Base-by-base conservation (phyloP, 2,888 invertebrate species). In the Arrhopalites spinosus region DNA sequence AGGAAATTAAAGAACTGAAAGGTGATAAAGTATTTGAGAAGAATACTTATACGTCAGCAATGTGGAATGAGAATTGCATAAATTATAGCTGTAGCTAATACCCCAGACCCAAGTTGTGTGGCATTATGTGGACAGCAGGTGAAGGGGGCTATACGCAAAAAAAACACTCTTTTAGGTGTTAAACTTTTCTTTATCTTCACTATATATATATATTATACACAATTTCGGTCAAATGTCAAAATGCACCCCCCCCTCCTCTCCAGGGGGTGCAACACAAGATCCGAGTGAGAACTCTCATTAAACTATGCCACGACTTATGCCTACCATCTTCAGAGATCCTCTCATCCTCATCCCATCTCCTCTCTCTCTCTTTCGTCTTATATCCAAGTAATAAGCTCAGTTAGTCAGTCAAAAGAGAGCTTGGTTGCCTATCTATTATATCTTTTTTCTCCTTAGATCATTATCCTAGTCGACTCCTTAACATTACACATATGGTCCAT, bases 151-250 rank as follows among this genome's bases (percentile, higher is more conserved):
- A 61, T 50, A 27, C 63, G 50, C 63, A 72, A 77, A 76, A 79
- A 80, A 78, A 75, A 76, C 77, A 76, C 66, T 69, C 78, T 77
- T 77, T 80, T 80, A 81, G 81, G 81, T 81, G 81, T 82, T 81
- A n/a, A n/a, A n/a, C n/a, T n/a, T n/a, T n/a, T n/a, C n/a, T n/a
- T n/a, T n/a, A n/a, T n/a, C n/a, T n/a, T n/a, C n/a, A n/a, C 81
- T 81, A 78, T 79, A 81, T 78, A 81, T 78, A 73, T 80, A 79
- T n/a, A n/a, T n/a, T n/a, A n/a, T n/a, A n/a, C n/a, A 81, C 82
- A 80, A 82, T 79, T 82, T 80, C 79, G 81, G 81, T 82, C 82
- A 81, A 82, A 80, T 79, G 81, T 81, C 82, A 81, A 80, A 80
- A 79, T n/a, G n/a, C n/a, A n/a, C n/a, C n/a, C n/a, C n/a, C n/a